phyloP scores from a whole-genome alignment of 2,888 invertebrate genomes.

The Ischnura elegans region DNA sequence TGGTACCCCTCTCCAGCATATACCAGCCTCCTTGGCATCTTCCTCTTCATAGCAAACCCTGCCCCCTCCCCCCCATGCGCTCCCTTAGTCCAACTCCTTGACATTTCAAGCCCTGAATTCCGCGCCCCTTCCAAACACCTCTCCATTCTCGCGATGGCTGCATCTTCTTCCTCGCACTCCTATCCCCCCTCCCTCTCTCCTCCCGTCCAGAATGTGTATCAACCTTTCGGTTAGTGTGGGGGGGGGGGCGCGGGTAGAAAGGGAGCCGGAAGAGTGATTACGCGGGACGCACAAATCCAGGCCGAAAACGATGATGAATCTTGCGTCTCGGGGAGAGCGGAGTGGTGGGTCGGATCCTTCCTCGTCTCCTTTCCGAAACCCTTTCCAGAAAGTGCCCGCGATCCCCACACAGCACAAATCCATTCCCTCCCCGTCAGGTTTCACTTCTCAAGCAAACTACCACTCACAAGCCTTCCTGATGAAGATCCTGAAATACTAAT shows the following conservation, averaged over 20 bases:
- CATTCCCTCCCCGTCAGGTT: not conserved
- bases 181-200: not conserved
- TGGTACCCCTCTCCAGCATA: too few relatives aligned
- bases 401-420: not conserved
- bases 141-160: not conserved
- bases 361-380: not conserved
- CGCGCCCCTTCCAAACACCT: not conserved
- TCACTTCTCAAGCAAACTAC: not conserved
- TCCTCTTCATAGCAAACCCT: too few relatives aligned
- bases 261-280: conserved; percentile 61
- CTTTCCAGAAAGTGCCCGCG: not conserved
- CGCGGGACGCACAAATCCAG: conserved; percentile 38
- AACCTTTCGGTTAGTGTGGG: not conserved
- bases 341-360: not conserved
- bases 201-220: conserved; percentile 49
- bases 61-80: too few relatives aligned
- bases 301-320: conserved; percentile 51
- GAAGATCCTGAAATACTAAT: too few relatives aligned
- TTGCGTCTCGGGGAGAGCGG: conserved; percentile 52
- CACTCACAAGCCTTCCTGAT: too few relatives aligned
- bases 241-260: not conserved
- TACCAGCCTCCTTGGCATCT: too few relatives aligned
- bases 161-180: not conserved
- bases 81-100: conserved; percentile 15
- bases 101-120: not conserved